A percentile compares a stretch with the other conserved stretches of the same genome.
Conservation (phyloP, 2,888 invertebrate genomes). For the Schizaphis graminum region DNA sequence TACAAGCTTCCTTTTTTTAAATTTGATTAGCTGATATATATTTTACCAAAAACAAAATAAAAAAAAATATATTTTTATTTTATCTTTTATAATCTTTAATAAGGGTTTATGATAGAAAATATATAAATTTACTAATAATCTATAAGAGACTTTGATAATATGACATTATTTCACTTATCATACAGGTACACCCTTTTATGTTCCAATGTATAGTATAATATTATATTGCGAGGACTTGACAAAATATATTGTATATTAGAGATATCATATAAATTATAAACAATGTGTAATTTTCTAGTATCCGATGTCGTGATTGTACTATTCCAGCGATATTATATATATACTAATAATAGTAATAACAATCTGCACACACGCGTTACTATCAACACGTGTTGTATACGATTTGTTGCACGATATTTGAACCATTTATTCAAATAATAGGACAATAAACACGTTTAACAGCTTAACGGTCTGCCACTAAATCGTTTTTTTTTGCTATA, state of each 20-base stretch:
- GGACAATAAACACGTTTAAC: conserved; percentile 26
- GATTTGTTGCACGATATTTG: background rate
- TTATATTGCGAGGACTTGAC: background rate
- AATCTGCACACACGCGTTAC: background rate
- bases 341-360: background rate
- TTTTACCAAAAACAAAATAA: background rate
- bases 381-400: conserved; percentile 3
- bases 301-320: background rate
- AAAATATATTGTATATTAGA: background rate
- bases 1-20: background rate
- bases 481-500: background rate
- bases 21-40: background rate
- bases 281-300: background rate
- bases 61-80: background rate
- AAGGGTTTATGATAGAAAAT: background rate
- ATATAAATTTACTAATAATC: background rate
- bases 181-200: too few relatives aligned
- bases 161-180: background rate
- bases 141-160: background rate
- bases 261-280: background rate
- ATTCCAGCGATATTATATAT: background rate
- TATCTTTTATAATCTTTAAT: background rate
- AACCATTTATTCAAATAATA: conserved; percentile 44
- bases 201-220: background rate
- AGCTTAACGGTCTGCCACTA: conserved; percentile 1